Percentiles rank a stretch among this genome's conserved stretches.
These are phyloP conservation scores for Piaya cayana DNA, from an alignment of 2,113 vertebrate genomes.

Conservation along the genomic window DNA sequence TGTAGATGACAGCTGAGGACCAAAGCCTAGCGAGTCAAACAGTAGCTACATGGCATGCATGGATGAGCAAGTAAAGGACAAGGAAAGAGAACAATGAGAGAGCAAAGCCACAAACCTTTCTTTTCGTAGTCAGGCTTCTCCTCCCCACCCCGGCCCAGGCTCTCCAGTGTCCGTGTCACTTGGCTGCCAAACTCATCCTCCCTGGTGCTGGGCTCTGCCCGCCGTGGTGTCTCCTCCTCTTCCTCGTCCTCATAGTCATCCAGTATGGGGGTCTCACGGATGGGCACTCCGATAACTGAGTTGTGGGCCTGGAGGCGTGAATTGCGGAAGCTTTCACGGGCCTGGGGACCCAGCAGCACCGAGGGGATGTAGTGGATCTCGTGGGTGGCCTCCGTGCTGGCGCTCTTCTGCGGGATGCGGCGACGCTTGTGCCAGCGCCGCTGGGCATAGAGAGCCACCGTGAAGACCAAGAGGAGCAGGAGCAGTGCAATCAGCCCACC, in stretches of 20 bases:
- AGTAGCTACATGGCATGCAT: fast-evolving
- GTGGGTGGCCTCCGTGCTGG: slow-evolving; percentile 95
- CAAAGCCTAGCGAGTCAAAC: neutral
- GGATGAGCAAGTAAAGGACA: neutral
- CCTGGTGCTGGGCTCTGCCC: slow-evolving; percentile 77
- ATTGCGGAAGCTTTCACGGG: slow-evolving; percentile 88
- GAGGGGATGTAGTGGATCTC: slow-evolving; percentile 99
- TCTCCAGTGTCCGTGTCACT: slow-evolving; percentile 78
- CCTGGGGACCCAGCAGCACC: slow-evolving; percentile 90
- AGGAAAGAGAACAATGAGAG: neutral
- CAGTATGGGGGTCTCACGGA: slow-evolving; percentile 95
- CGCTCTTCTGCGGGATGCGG: slow-evolving; percentile 93
- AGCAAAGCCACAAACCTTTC: slow-evolving; percentile 78
- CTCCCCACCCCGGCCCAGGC: slow-evolving; percentile 79
- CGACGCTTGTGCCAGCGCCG: slow-evolving; percentile 93
- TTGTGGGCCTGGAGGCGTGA: slow-evolving; percentile 86
- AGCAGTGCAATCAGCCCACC: slow-evolving; percentile 94
- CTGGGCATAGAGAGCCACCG: slow-evolving; percentile 91
- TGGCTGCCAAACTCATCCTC: slow-evolving; percentile 86
- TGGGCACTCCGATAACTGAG: slow-evolving; percentile 93
- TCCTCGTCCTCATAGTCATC: slow-evolving; percentile 95
- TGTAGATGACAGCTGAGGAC: neutral
- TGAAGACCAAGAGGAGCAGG: slow-evolving; percentile 92
- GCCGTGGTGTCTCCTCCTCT: slow-evolving; percentile 81
- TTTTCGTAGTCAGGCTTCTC: slow-evolving; percentile 86